phyloP scores from a whole-genome alignment of 2,797 vertebrate species.

The Pyrocephalus nanus region DNA sequence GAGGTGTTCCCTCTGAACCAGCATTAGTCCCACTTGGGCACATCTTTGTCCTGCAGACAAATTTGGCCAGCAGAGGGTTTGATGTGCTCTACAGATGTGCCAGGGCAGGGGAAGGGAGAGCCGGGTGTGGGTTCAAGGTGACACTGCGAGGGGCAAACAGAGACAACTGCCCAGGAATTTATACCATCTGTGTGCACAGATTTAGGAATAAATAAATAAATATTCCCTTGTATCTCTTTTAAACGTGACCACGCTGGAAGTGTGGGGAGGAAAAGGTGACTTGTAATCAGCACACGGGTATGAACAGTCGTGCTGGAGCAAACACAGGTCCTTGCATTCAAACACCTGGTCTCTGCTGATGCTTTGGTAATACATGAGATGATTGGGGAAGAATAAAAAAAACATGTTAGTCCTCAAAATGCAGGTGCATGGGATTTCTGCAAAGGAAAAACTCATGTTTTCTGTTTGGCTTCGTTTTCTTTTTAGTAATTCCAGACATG shows the following conservation, averaged over 20 bases:
- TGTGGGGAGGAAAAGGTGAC: neutral
- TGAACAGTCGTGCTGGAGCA: neutral
- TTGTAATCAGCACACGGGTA: neutral
- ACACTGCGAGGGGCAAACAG: neutral
- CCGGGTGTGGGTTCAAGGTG: neutral
- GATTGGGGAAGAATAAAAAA: neutral
- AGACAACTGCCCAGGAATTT: neutral
- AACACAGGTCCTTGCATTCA: neutral
- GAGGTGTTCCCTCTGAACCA: neutral
- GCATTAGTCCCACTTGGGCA: neutral
- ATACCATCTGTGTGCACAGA: neutral
- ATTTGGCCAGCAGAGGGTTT: neutral
- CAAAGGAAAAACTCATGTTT: neutral
- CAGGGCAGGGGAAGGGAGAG: neutral
- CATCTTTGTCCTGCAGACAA: neutral
- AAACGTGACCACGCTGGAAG: neutral
- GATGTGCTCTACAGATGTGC: neutral
- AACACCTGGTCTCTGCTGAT: neutral
- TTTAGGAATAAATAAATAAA: neutral
- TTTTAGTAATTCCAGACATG: neutral
- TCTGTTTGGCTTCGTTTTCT: neutral
- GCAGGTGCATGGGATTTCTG: neutral
- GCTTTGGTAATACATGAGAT: neutral
- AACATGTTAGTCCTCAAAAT: neutral
- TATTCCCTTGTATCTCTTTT: neutral